Evolutionary conservation across 1,140 invertebrate genomes (phyloP).

Genomic region (Brachionus paranguensis): DNA sequence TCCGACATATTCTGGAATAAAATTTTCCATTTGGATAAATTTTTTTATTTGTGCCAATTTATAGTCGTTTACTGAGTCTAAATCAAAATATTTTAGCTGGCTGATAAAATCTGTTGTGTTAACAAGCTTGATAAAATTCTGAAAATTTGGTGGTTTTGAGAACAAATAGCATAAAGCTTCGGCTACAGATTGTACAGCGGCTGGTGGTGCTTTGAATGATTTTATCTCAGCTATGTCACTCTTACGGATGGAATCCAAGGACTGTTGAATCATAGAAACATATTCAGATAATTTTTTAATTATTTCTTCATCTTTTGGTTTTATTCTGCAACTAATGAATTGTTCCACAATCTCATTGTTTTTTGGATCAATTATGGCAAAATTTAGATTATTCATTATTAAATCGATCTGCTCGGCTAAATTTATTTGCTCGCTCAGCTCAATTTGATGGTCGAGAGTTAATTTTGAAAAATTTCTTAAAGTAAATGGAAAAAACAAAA

Average conservation of each 20-base stretch:
- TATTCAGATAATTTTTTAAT: not conserved
- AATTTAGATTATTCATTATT: not conserved
- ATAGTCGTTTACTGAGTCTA: not conserved
- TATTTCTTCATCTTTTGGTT: not conserved
- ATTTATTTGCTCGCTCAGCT: not conserved
- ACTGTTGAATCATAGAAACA: not conserved
- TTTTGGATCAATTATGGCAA: not conserved
- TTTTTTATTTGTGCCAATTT: not conserved
- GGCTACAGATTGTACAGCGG: not conserved
- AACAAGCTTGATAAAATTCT: not conserved
- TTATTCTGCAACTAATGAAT: not conserved
- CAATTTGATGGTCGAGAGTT: not conserved
- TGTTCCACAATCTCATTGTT: not conserved
- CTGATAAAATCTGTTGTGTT: not conserved
- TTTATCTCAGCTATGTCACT: constrained; percentile 1
- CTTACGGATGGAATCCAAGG: not conserved
- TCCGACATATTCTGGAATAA: not conserved
- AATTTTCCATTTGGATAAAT: not conserved
- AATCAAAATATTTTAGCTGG: not conserved
- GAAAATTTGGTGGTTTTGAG: not conserved
- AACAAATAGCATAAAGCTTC: not conserved
- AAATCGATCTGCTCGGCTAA: not conserved
- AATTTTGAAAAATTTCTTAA: not conserved
- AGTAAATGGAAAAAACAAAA: not conserved
- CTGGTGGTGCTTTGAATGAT: not conserved